These are phyloP conservation scores for Etia nguti DNA, from an alignment of 2,113 vertebrate genomes.

Conservation along the genomic window DNA sequence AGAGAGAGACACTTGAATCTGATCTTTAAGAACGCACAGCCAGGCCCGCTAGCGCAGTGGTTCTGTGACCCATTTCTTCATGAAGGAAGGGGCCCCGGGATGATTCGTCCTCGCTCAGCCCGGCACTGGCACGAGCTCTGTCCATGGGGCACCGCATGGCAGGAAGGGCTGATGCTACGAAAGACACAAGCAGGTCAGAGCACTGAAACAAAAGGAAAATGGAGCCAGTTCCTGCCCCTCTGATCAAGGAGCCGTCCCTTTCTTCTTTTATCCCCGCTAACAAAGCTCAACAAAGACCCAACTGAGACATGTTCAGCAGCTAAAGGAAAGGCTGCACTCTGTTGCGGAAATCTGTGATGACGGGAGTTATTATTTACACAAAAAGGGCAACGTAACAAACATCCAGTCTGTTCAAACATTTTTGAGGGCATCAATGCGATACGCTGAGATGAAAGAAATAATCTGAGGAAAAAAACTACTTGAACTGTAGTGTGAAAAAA, in stretches of 20 bases:
- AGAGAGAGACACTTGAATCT: not conserved
- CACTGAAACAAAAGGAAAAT: slow-evolving; percentile 37
- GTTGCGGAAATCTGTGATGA: not conserved
- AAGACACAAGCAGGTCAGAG: slow-evolving; percentile 29
- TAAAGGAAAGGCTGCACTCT: not conserved
- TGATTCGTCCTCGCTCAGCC: not conserved
- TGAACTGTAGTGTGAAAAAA: not conserved
- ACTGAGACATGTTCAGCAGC: not conserved
- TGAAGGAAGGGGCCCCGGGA: slow-evolving; percentile 11
- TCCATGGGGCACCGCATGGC: slow-evolving; percentile 38
- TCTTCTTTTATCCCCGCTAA: slow-evolving; percentile 18
- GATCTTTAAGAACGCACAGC: not conserved
- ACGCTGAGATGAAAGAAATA: not conserved
- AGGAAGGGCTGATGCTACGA: slow-evolving; percentile 23
- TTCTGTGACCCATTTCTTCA: slow-evolving; percentile 41
- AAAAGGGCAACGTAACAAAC: not conserved
- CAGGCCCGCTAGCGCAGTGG: not conserved
- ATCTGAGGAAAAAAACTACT: not conserved
- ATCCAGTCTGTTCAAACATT: not conserved
- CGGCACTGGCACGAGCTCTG: slow-evolving; percentile 32
- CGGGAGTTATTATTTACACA: not conserved
- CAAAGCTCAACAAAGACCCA: slow-evolving; percentile 10
- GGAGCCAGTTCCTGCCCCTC: slow-evolving; percentile 37
- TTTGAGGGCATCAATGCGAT: not conserved
- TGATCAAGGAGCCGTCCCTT: slow-evolving; percentile 27